These are phyloP conservation scores for Clepsis dumicolana DNA, from an alignment of 2,888 invertebrate genomes.

Conservation along the genomic window DNA sequence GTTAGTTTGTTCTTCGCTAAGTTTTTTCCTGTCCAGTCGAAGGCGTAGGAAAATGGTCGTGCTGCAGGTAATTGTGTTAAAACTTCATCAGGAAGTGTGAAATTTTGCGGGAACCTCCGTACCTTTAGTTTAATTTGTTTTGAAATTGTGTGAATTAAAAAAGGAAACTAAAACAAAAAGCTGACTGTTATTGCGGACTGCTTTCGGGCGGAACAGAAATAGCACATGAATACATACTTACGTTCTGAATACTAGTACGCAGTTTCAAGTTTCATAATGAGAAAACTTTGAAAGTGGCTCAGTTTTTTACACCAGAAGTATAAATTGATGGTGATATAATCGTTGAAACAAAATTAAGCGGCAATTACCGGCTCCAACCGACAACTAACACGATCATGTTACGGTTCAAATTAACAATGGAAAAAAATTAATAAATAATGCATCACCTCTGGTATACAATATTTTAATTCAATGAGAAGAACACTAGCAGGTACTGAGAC, in stretches of 20 bases:
- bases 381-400: constrained; percentile 37
- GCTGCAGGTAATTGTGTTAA: constrained; percentile 84
- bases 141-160: constrained; percentile 63
- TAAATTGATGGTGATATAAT: constrained; percentile 8
- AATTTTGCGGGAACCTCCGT: constrained; percentile 73
- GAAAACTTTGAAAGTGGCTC: not conserved
- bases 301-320: not conserved
- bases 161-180: constrained; percentile 50
- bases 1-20: constrained; percentile 84
- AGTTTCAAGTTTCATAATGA: constrained; percentile 4
- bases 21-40: constrained; percentile 81
- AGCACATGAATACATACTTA: not conserved
- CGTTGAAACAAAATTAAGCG: constrained; percentile 3
- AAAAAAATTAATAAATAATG: constrained; percentile 71
- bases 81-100: constrained; percentile 84
- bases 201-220: constrained; percentile 4
- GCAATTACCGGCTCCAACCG: constrained; percentile 15
- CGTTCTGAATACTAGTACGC: not conserved
- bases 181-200: constrained; percentile 38
- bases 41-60: constrained; percentile 75
- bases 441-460: constrained; percentile 61
- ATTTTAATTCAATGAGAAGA: constrained; percentile 70
- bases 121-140: constrained; percentile 78
- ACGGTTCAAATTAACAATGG: constrained; percentile 56
- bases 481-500: constrained; percentile 57